Evolutionary conservation across 1,140 invertebrate species (phyloP).

Genomic region (Panonychus citri): DNA sequence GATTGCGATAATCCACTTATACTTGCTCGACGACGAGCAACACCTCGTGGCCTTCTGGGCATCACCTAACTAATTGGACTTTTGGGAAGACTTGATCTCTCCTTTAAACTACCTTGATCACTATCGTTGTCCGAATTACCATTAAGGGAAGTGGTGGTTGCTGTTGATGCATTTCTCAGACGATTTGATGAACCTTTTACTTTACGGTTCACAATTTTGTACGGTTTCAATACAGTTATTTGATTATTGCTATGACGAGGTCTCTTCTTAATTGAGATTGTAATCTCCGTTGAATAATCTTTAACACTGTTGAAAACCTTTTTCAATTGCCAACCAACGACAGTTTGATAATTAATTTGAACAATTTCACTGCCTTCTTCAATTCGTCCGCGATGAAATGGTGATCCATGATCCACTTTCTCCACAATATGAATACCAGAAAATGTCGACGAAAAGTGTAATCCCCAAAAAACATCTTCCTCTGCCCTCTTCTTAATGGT

Average conservation of each 20-base stretch:
- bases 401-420: slow-evolving; percentile 41
- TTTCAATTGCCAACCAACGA: slow-evolving; percentile 62
- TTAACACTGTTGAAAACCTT: slow-evolving; percentile 48
- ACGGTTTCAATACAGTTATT: slow-evolving; percentile 13
- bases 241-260: slow-evolving; percentile 34
- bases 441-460: slow-evolving; percentile 43
- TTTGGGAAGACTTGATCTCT: too few species aligned
- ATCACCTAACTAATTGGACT: too few species aligned
- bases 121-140: not conserved
- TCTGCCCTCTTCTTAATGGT: slow-evolving; percentile 42
- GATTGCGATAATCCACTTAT: slow-evolving; percentile 62
- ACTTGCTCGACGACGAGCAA: slow-evolving; percentile 46
- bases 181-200: not conserved
- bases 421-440: slow-evolving; percentile 63
- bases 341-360: slow-evolving; percentile 70
- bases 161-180: not conserved
- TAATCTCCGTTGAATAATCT: slow-evolving; percentile 46
- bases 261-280: slow-evolving; percentile 56
- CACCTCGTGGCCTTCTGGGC: not conserved
- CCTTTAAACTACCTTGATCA: not conserved
- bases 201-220: slow-evolving; percentile 13
- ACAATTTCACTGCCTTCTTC: slow-evolving; percentile 81
- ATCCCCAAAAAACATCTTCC: slow-evolving; percentile 24
- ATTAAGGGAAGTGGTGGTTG: too few species aligned
- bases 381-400: slow-evolving; percentile 56